phyloP scores from a whole-genome alignment of 2,888 invertebrate genomes.

The Drosophila infuscata region DNA sequence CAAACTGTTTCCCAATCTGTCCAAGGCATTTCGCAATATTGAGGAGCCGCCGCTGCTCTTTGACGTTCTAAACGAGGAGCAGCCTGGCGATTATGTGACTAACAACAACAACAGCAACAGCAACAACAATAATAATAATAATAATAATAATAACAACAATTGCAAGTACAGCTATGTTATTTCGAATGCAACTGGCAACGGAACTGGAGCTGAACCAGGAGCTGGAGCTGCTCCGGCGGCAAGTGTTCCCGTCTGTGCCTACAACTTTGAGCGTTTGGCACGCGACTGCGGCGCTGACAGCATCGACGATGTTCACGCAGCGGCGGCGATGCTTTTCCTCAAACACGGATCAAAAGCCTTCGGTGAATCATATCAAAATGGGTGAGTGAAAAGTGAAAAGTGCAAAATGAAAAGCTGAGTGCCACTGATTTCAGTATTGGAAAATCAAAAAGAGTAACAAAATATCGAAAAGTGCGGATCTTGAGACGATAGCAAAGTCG shows the following conservation, averaged over 20 bases:
- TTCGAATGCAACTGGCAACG: constrained; percentile 15
- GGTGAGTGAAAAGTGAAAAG: constrained; percentile 71
- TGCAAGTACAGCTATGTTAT: constrained; percentile 45
- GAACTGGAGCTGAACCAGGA: background rate
- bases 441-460: background rate
- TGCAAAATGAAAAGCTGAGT: background rate
- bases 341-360: constrained; percentile 92
- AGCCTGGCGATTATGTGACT: constrained; percentile 76
- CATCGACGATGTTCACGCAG: constrained; percentile 92
- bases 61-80: constrained; percentile 78
- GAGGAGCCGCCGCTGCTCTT: constrained; percentile 52
- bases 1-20: constrained; percentile 93
- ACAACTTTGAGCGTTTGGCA: constrained; percentile 82
- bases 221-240: background rate
- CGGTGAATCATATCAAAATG: constrained; percentile 84
- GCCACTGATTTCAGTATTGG: background rate
- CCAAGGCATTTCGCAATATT: constrained; percentile 86
- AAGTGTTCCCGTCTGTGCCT: constrained; percentile 60
- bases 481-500: background rate
- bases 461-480: background rate
- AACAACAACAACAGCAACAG: constrained; percentile 58
- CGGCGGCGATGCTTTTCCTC: constrained; percentile 94
- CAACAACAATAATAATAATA: constrained; percentile 27
- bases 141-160: constrained; percentile 36
- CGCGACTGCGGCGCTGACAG: constrained; percentile 86